These are phyloP conservation scores for Melopsittacus undulatus DNA, from an alignment of 2,797 vertebrate genomes.

Conservation along the genomic window DNA sequence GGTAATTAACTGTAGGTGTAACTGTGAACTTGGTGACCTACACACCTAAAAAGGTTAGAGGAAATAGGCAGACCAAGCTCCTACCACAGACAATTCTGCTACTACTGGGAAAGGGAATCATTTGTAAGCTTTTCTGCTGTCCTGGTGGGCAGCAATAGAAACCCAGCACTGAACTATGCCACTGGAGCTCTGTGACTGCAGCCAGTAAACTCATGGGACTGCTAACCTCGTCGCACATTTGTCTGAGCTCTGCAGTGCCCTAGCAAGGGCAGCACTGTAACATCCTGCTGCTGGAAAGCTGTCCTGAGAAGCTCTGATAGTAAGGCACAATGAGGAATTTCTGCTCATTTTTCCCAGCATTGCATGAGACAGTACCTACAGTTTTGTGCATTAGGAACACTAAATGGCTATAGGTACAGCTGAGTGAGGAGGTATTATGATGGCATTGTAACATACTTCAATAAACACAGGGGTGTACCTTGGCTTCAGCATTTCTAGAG, in stretches of 20 bases:
- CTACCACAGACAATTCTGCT: not conserved
- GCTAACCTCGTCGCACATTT: fast-evolving
- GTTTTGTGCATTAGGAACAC: not conserved
- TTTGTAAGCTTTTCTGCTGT: not conserved
- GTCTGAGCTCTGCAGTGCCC: not conserved
- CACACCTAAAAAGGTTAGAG: not conserved
- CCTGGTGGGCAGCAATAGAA: not conserved
- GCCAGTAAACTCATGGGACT: fast-evolving
- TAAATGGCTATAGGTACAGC: fast-evolving
- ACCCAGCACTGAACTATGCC: fast-evolving
- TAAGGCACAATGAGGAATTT: not conserved
- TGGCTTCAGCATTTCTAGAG: not conserved
- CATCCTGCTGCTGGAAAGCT: not conserved
- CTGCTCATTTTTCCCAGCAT: not conserved
- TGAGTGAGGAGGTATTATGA: not conserved
- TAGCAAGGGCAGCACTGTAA: not conserved
- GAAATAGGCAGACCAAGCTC: not conserved
- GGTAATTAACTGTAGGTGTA: not conserved
- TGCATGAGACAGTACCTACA: not conserved
- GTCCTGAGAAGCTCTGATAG: not conserved
- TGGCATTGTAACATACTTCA: not conserved
- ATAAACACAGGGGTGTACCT: not conserved
- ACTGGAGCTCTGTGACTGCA: not conserved
- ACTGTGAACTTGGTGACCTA: not conserved
- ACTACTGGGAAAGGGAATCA: fast-evolving